Evolutionary conservation across 2,113 vertebrate genomes (phyloP), one percentile per base, ranked within the genome.

Genomic region (Chaetops frenatus): DNA sequence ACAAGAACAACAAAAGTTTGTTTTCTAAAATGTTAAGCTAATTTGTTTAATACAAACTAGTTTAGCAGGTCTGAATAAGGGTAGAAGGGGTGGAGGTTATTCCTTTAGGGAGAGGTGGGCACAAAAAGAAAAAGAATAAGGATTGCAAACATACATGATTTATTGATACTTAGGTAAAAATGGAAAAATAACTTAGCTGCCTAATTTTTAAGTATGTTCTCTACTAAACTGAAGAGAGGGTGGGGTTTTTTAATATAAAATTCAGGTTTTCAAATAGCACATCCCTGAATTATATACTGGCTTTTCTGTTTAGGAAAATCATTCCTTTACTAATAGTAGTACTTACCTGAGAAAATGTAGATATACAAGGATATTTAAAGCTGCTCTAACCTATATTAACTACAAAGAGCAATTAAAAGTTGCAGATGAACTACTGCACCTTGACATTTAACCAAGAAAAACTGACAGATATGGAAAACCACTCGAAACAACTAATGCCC

Each of bases 371-470:
- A 66, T 76, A 81, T 27, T 74, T 72, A 83, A 61, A 83, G 35
- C 45, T 94, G 23, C 27, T 71, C 86, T 94, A 97, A 94, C 40
- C 83, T 94, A 82, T 65, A 77, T 76, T 92, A 97, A 72, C 92
- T 95, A 90, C 73, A 96, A 81, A 96, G 74, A 97, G 88, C 93
- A 97, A 97, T 98, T 97, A 97, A 97, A 98, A 98, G 98, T 98
- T 98, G 94, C 77, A 97, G 94, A 97, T 96, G 96, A 97, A 96
- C 90, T 96, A 81, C 89, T 97, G 93, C 92, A 96, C 96, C 96
- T 92, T 98, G 98, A 98, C 97, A 98, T 97, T 97, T 97, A 97
- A 97, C 96, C 96, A 97, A 94, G 93, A 97, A 95, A 97, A 97
- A 95, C 95, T 97, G 97, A 97, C 80, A 97, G 95, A 96, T 94